Conservation (phyloP, 2,113 vertebrate species). For the Anarhynchus alexandrinus region DNA sequence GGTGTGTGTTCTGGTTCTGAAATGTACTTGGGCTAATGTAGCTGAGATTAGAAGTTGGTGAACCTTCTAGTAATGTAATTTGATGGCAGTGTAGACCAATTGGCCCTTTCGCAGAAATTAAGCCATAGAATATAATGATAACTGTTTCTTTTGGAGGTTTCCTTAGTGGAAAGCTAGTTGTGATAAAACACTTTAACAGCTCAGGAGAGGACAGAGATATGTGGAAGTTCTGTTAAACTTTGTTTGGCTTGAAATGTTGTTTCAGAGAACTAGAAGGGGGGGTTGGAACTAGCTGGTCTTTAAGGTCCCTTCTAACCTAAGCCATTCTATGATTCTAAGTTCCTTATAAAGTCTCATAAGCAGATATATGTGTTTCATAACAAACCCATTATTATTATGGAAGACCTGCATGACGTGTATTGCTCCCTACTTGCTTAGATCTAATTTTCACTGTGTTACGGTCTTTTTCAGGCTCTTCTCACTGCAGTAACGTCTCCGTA, state of each 20-base stretch:
- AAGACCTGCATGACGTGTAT: not conserved
- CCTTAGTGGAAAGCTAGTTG: not conserved
- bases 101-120: not conserved
- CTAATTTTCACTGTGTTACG: not conserved
- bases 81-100: not conserved
- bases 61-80: not conserved
- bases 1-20: not conserved
- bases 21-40: not conserved
- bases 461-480: slow-evolving; percentile 84
- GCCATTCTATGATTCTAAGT: not conserved
- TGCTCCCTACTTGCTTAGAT: not conserved
- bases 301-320: too few species aligned
- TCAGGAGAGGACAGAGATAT: not conserved
- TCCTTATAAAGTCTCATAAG: not conserved
- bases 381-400: not conserved
- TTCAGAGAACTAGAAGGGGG: not conserved
- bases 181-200: not conserved
- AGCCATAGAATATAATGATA: not conserved
- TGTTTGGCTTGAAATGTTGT: not conserved
- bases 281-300: too few species aligned
- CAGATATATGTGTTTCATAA: not conserved
- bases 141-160: not conserved
- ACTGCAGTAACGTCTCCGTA: slow-evolving; percentile 93
- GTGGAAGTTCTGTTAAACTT: not conserved
- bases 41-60: not conserved